These are phyloP conservation scores for Megathymus violae DNA, from an alignment of 1,140 invertebrate genomes.

Conservation along the genomic window DNA sequence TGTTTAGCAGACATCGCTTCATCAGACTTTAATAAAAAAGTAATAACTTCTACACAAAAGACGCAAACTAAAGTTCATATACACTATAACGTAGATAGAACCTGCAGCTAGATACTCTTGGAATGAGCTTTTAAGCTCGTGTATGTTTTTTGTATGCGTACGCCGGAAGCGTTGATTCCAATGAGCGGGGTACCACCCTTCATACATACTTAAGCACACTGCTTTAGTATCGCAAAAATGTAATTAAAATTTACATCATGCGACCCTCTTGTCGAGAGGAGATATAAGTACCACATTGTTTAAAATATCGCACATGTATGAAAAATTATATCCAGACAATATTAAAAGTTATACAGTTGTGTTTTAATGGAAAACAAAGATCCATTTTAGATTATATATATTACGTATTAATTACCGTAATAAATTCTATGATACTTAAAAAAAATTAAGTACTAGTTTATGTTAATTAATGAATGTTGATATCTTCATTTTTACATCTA, in stretches of 20 bases:
- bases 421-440: too few relatives aligned
- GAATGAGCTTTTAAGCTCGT: slow-evolving; percentile 64
- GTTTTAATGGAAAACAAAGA: too few relatives aligned
- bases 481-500: too few relatives aligned
- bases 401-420: too few relatives aligned
- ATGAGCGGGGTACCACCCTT: slow-evolving; percentile 64
- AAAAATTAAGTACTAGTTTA: too few relatives aligned
- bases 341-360: slow-evolving; percentile 16
- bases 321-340: neutral
- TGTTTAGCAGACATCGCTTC: neutral
- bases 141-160: slow-evolving; percentile 64
- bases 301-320: slow-evolving; percentile 8
- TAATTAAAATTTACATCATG: slow-evolving; percentile 81
- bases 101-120: slow-evolving; percentile 47
- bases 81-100: slow-evolving; percentile 22
- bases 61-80: slow-evolving; percentile 9
- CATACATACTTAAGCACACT: slow-evolving; percentile 72
- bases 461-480: too few relatives aligned
- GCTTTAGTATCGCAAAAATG: slow-evolving; percentile 81
- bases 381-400: too few relatives aligned
- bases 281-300: slow-evolving; percentile 74
- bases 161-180: slow-evolving; percentile 68
- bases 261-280: slow-evolving; percentile 50
- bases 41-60: slow-evolving; percentile 31
- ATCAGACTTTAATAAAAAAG: slow-evolving; percentile 45